phyloP scores from a whole-genome alignment of 2,113 vertebrate species.

The Bubalus kerabau region DNA sequence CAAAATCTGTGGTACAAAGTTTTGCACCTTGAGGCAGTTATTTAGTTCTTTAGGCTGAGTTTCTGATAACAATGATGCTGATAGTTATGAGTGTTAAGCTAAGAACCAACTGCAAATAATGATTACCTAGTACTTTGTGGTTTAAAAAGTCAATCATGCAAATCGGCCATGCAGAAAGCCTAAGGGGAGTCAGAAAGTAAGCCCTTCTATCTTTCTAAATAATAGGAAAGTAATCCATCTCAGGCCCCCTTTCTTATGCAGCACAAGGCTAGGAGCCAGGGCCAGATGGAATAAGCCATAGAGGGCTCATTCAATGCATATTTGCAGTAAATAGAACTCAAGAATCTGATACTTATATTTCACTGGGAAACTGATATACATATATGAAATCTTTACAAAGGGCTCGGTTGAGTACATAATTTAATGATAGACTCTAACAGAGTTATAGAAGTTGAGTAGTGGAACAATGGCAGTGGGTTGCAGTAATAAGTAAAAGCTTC shows the following conservation, averaged over 20 bases:
- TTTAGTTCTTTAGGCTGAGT: background rate
- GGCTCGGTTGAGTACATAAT: background rate
- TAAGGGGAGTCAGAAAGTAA: background rate
- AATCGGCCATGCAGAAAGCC: background rate
- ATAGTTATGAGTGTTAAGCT: background rate
- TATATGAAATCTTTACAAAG: background rate
- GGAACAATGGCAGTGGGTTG: background rate
- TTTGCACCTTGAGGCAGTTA: constrained; percentile 2
- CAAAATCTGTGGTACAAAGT: background rate
- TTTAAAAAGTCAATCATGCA: constrained; percentile 39
- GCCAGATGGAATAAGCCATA: background rate
- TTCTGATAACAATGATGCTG: constrained; percentile 2
- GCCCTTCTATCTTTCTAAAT: background rate
- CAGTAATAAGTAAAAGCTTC: background rate
- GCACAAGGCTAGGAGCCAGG: background rate
- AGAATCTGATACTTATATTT: background rate
- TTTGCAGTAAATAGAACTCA: background rate
- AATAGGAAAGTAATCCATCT: background rate
- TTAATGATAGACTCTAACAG: background rate
- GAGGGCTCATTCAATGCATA: background rate
- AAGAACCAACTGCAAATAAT: constrained; percentile 30
- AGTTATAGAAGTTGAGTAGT: background rate
- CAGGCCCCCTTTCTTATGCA: background rate
- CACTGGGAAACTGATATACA: background rate
- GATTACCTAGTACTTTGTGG: background rate